A percentile compares a stretch with the other conserved stretches of the same genome.
Conservation (phyloP, 2,888 invertebrate genomes). For the Nasonia oneida region DNA sequence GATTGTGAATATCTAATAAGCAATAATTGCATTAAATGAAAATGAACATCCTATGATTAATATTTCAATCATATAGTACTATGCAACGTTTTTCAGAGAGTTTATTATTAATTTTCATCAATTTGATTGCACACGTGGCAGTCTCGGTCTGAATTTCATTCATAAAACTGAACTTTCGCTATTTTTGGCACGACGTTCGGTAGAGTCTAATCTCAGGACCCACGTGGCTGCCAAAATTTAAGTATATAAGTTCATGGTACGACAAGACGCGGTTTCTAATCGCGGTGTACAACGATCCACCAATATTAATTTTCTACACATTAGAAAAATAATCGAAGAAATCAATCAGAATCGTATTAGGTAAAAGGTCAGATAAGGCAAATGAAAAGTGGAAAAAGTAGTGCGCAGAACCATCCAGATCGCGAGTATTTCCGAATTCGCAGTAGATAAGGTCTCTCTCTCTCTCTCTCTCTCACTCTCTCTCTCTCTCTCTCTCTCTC, state of each 20-base stretch:
- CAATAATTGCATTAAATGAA: conserved; percentile 4
- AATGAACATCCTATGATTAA: background rate
- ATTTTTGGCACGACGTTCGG: background rate
- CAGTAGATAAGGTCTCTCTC: conserved; percentile 38
- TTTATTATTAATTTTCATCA: no score
- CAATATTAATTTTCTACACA: background rate
- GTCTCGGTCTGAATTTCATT: no score
- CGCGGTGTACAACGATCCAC: no score
- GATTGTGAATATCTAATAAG: conserved; percentile 41
- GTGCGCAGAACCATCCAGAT: background rate
- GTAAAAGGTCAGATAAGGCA: background rate
- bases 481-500: no score
- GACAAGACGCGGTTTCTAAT: background rate
- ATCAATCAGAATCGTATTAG: background rate
- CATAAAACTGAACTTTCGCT: background rate
- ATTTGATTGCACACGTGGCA: no score
- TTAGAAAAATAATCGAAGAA: background rate
- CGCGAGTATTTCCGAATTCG: conserved; percentile 2
- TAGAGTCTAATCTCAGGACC: background rate
- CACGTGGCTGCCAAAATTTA: background rate
- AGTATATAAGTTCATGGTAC: conserved; percentile 22
- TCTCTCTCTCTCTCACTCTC: no score
- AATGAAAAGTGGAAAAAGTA: background rate
- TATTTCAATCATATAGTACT: no score
- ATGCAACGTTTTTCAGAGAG: no score